Conservation (phyloP, 2,113 vertebrate genomes). For the Alethe diademata region DNA sequence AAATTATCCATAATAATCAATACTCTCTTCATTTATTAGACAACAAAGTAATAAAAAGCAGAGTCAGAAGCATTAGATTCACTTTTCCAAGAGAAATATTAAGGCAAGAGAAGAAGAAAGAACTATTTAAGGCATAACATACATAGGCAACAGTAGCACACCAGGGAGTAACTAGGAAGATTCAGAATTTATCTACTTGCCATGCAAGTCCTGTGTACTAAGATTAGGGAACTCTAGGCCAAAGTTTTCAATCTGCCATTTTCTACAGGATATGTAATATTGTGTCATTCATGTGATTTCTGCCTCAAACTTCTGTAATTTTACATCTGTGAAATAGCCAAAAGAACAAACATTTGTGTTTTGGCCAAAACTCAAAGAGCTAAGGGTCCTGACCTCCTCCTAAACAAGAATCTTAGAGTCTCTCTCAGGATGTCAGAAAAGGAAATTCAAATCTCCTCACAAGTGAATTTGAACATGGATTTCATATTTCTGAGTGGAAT, state of each 20-base stretch:
- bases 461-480: not conserved
- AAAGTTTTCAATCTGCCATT: not conserved
- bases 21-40: not conserved
- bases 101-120: not conserved
- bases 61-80: not conserved
- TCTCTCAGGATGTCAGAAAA: not conserved
- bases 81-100: not conserved
- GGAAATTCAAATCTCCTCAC: not conserved
- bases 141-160: not conserved
- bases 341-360: not conserved
- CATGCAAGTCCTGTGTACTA: not conserved
- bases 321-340: not conserved
- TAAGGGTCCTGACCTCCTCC: not conserved
- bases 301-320: not conserved
- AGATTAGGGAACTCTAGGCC: not conserved
- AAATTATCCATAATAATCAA: not conserved
- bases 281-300: not conserved
- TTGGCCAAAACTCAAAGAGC: not conserved
- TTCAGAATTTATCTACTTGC: not conserved
- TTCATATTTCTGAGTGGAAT: not conserved
- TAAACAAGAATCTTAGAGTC: not conserved
- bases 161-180: not conserved
- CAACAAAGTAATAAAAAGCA: not conserved
- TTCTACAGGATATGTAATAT: not conserved
- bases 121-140: not conserved